These are phyloP conservation scores for Nesogale talazaci DNA, from an alignment of 2,113 vertebrate genomes.

Conservation along the genomic window DNA sequence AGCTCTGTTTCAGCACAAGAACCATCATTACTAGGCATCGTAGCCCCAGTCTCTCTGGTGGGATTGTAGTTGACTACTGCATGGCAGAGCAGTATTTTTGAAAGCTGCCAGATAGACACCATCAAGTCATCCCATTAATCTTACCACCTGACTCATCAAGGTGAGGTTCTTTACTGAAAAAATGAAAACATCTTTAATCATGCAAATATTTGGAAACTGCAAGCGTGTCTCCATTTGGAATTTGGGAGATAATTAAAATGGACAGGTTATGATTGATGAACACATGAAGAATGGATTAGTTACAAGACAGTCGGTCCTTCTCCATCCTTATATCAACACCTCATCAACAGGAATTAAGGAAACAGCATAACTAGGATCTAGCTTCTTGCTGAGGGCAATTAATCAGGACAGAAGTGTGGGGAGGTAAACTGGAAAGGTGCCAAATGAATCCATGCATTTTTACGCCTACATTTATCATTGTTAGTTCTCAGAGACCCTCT, in stretches of 20 bases:
- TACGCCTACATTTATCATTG: conserved; percentile 22
- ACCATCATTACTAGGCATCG: conserved; percentile 36
- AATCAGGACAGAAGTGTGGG: conserved; percentile 60
- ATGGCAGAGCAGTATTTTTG: conserved; percentile 56
- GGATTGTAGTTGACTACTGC: conserved; percentile 48
- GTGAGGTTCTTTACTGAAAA: conserved; percentile 68
- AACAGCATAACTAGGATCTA: conserved; percentile 45
- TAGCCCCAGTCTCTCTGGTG: conserved; percentile 41
- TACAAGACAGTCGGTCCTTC: conserved; percentile 46
- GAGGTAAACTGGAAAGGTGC: conserved; percentile 35
- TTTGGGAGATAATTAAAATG: conserved; percentile 78
- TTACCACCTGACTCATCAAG: conserved; percentile 73
- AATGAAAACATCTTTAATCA: conserved; percentile 75
- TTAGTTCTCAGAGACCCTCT: conserved; percentile 33
- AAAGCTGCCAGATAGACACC: conserved; percentile 59
- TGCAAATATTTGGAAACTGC: conserved; percentile 77
- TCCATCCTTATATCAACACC: conserved; percentile 51
- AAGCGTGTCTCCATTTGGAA: conserved; percentile 70
- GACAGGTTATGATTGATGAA: conserved; percentile 76
- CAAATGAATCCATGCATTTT: conserved; percentile 46
- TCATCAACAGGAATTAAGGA: conserved; percentile 67
- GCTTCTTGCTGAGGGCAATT: conserved; percentile 63
- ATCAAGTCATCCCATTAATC: conserved; percentile 68
- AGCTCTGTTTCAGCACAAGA: not conserved
- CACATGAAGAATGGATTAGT: conserved; percentile 61